Evolutionary conservation across 2,113 vertebrate species (phyloP).

Genomic region (Aptenodytes forsteri): DNA sequence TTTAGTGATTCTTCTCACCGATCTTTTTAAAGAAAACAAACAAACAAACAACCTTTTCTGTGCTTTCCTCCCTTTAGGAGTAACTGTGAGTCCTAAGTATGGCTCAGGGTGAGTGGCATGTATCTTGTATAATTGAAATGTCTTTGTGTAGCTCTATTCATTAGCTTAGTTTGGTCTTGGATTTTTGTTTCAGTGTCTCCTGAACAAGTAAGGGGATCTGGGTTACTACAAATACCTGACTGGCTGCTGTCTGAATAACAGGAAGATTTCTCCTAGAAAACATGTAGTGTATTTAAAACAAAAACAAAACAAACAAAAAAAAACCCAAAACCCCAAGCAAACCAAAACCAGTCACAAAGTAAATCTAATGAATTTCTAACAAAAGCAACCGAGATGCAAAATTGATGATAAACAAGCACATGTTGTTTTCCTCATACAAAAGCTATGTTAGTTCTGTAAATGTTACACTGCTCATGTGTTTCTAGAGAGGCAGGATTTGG

Average conservation of each 20-base stretch:
- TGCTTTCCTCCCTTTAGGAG: neutral
- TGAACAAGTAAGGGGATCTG: neutral
- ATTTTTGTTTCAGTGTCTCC: neutral
- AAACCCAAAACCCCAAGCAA: neutral
- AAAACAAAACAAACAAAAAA: too few relatives aligned
- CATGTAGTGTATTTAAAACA: fast-evolving
- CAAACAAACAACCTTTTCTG: neutral
- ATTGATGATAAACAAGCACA: fast-evolving
- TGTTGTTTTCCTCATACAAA: neutral
- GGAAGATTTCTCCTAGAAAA: neutral
- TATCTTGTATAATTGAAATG: fast-evolving
- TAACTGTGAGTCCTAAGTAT: neutral
- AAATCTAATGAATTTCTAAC: neutral
- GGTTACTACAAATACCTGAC: neutral
- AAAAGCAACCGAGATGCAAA: neutral
- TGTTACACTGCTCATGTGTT: fast-evolving
- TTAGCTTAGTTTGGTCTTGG: neutral
- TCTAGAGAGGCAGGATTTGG: neutral
- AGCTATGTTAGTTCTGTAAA: neutral
- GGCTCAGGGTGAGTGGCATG: neutral
- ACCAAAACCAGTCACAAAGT: neutral
- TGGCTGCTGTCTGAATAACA: neutral
- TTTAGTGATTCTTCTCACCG: neutral
- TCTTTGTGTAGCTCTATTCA: neutral
- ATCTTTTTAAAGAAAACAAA: too few relatives aligned